Base-by-base conservation (phyloP, 2,113 vertebrate species). In the Heterotilapia buettikoferi region DNA sequence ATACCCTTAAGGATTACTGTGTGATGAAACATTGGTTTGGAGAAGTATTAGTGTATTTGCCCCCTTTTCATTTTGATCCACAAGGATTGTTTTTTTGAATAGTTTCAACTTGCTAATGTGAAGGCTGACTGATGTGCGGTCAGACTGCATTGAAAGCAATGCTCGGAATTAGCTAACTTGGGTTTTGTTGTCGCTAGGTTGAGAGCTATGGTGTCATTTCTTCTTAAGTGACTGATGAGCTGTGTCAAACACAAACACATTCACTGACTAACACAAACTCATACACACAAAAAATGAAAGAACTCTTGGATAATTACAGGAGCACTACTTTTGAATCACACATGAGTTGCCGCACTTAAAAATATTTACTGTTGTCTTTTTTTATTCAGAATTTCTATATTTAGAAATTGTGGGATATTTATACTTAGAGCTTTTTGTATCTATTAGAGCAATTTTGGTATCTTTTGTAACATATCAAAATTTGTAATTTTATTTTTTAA, bases 1-100 rank as follows among this genome's bases (percentile, higher is more conserved):
- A 79, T 52, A 87, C 38, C 38, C 50, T 5, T 2, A 1, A 45
- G 71, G 89, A 91, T 94, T 94, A 94, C 6, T 9, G 14, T 33
- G 54, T 94, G 91, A 93, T 92, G 93, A 93, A 91, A 93, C 90
- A 6, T 91, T 80, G 87, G 92, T 92, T 88, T 84, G 79, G 33
- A 4, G 50, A 87, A 79, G 84, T 13, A 87, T 91, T 61, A 90
- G 40, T 29, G 59, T 24, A 29, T 85, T 90, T 71, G 21, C 68
- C 24, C 57, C 33, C 7, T 16, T 80, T 73, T 87, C 26, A 53
- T 85, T 84, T 78, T 33, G 47, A 92, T 90, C 84, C 84, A 29
- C 2, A 1, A 7, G 71, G 61, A 86, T 93, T 82, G 57, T n/a
- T 36, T 79, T 85, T 85, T 26, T 40, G n/a, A 86, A 76, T 8